Evolutionary conservation across 2,113 vertebrate species (phyloP).

Genomic region (Spea bombifrons): DNA sequence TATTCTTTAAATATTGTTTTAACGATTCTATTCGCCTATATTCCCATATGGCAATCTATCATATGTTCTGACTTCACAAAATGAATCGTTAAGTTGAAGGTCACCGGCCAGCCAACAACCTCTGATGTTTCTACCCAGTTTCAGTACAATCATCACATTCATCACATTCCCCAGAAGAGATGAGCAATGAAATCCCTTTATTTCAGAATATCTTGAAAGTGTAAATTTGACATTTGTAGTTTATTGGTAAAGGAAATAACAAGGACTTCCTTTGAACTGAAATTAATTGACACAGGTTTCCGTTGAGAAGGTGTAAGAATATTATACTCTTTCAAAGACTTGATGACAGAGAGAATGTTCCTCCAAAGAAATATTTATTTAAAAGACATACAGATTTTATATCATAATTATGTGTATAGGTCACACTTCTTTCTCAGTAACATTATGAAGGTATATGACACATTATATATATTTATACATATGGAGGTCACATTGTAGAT

Average conservation of each 20-base stretch:
- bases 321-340: not conserved
- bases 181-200: not conserved
- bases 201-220: not conserved
- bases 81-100: constrained; percentile 14
- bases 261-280: constrained; percentile 32
- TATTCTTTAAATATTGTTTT: no score
- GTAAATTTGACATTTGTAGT: not conserved
- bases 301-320: constrained; percentile 9
- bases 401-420: no score
- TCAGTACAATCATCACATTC: constrained; percentile 35
- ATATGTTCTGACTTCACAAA: not conserved
- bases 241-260: constrained; percentile 39
- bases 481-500: no score
- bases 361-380: not conserved
- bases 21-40: no score
- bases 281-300: constrained; percentile 24
- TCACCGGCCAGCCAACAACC: constrained; percentile 36
- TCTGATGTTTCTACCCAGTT: not conserved
- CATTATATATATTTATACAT: no score
- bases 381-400: no score
- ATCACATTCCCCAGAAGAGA: constrained; percentile 25
- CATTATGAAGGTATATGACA: no score
- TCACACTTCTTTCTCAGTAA: no score
- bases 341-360: not conserved
- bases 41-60: no score